Percentiles rank a stretch among this genome's conserved stretches.
Conservation (phyloP, 2,888 invertebrate species). For the Willowsia nigromaculata region DNA sequence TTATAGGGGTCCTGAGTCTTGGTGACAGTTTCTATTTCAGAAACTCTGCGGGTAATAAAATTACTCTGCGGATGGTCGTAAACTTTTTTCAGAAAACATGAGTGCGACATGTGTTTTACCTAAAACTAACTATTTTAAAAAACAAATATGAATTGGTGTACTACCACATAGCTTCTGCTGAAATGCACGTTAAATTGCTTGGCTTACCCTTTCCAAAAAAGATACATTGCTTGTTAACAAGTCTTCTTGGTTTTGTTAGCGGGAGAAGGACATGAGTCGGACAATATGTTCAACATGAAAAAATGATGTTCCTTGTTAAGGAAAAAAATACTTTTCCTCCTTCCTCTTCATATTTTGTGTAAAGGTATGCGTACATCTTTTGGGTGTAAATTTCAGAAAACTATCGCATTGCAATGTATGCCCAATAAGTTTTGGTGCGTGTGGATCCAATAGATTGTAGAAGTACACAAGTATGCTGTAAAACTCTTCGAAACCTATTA, state of each 20-base stretch:
- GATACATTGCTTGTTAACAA: slow-evolving; percentile 52
- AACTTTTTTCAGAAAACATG: slow-evolving; percentile 65
- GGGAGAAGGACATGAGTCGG: slow-evolving; percentile 52
- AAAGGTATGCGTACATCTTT: background rate
- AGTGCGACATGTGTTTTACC: slow-evolving; percentile 72
- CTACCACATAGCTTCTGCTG: background rate
- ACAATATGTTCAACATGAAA: slow-evolving; percentile 66
- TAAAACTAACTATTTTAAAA: slow-evolving; percentile 67
- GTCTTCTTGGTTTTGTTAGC: slow-evolving; percentile 23
- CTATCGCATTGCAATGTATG: background rate
- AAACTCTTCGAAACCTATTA: slow-evolving; percentile 69
- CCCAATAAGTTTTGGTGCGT: slow-evolving; percentile 34
- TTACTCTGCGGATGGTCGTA: slow-evolving; percentile 68
- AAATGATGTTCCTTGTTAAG: slow-evolving; percentile 69
- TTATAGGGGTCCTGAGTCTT: slow-evolving; percentile 68
- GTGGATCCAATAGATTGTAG: slow-evolving; percentile 19
- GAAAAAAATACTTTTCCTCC: slow-evolving; percentile 40
- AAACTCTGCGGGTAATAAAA: slow-evolving; percentile 72
- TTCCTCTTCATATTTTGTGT: slow-evolving; percentile 25
- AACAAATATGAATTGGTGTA: slow-evolving; percentile 65
- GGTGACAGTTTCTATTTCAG: slow-evolving; percentile 71
- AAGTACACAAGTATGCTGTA: slow-evolving; percentile 42
- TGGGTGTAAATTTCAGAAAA: slow-evolving; percentile 11
- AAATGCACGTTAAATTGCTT: background rate
- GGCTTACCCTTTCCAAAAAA: slow-evolving; percentile 9